Percentiles rank a stretch among this genome's conserved stretches.
phyloP scores from a whole-genome alignment of 2,113 vertebrate genomes.

The Okapia johnstoni region DNA sequence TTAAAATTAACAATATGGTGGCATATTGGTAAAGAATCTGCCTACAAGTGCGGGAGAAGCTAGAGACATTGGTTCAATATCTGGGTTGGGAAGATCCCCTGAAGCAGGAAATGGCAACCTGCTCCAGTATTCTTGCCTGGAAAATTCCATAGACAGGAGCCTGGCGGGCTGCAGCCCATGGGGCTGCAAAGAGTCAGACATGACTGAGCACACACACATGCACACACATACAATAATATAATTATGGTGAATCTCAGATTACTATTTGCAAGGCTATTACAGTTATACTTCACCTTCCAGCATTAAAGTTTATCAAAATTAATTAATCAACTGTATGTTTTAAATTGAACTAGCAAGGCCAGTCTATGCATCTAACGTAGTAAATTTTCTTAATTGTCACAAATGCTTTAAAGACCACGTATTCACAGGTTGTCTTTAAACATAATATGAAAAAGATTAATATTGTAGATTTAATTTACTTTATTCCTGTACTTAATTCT shows the following conservation, averaged over 20 bases:
- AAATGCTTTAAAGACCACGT: background rate
- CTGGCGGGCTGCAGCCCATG: background rate
- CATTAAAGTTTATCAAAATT: constrained; percentile 13
- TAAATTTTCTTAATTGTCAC: background rate
- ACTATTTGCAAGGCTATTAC: background rate
- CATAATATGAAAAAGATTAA: constrained; percentile 27
- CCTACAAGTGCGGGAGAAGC: background rate
- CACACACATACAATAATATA: background rate
- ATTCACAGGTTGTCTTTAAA: constrained; percentile 9
- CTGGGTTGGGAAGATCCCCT: background rate
- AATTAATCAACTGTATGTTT: background rate
- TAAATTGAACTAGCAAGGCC: background rate
- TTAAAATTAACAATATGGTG: background rate
- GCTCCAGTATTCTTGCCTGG: background rate
- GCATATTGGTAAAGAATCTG: background rate
- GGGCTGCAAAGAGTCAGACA: background rate
- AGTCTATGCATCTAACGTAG: background rate
- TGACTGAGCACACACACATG: background rate
- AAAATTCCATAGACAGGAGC: background rate
- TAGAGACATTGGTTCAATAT: background rate
- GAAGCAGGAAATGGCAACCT: background rate
- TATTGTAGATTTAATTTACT: background rate
- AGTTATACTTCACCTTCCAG: background rate
- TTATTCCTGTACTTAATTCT: background rate
- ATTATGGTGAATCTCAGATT: background rate